Percentiles rank a stretch among this genome's conserved stretches.
phyloP scores from a whole-genome alignment of 2,888 invertebrate genomes.

The Lobophora halterata region DNA sequence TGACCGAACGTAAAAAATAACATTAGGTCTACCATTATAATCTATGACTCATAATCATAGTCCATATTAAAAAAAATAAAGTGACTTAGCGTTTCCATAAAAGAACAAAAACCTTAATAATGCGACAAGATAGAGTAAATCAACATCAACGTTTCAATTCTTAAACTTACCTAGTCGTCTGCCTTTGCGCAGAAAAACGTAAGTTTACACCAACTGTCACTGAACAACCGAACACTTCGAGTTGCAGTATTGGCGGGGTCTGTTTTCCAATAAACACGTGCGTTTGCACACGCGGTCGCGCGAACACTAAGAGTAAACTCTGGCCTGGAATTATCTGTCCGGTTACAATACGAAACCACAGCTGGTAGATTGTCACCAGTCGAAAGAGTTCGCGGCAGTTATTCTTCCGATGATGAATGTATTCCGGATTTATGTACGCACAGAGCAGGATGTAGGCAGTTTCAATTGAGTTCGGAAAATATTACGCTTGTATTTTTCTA shows the following conservation, averaged over 20 bases:
- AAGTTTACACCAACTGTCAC: constrained; percentile 51
- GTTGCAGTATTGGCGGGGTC: constrained; percentile 51
- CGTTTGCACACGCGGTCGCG: constrained; percentile 48
- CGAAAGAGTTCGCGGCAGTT: constrained; percentile 38
- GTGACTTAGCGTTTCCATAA: constrained; percentile 20
- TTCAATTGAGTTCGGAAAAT: constrained; percentile 28
- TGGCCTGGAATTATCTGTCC: constrained; percentile 33
- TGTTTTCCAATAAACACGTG: constrained; percentile 46
- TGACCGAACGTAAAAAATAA: no score
- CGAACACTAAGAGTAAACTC: constrained; percentile 51
- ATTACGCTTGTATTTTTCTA: constrained; percentile 7
- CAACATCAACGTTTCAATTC: constrained; percentile 10
- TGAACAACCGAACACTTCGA: constrained; percentile 41
- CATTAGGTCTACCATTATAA: no score
- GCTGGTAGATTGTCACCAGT: constrained; percentile 49
- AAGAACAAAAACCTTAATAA: constrained; percentile 25
- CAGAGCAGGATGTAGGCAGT: constrained; percentile 28
- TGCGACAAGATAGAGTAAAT: constrained; percentile 25
- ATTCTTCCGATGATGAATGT: constrained; percentile 68
- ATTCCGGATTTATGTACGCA: constrained; percentile 51
- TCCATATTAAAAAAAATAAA: constrained; percentile 14
- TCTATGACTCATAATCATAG: constrained; percentile 10
- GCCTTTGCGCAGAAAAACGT: constrained; percentile 43
- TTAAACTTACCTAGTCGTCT: constrained; percentile 52
- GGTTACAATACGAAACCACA: constrained; percentile 63